Evolutionary conservation across 2,888 invertebrate genomes (phyloP), one percentile per base, ranked within the genome.

Genomic region (Tetramorium bicarinatum): DNA sequence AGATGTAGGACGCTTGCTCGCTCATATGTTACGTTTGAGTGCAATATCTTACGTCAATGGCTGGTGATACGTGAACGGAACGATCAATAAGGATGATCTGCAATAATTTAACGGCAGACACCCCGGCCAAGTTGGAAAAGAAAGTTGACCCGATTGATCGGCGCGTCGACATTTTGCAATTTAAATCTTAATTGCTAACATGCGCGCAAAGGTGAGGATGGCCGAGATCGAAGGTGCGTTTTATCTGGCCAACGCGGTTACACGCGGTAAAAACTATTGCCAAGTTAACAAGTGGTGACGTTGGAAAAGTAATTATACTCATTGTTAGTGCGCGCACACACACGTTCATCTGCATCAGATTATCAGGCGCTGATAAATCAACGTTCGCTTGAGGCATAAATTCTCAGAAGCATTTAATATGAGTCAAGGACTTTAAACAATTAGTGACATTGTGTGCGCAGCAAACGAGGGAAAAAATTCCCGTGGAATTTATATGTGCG

Each of bases 1-100:
- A 85, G 86, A 83, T 87, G 89, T 74, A 13, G 54, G 41, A 52
- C 54, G 62, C 74, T 85, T 77, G 71, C 47, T 54, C 49, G 74
- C 29, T 15, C 47, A 76, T 74, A 77, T 74, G 75, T 47, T 66
- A 25, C 76, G 81, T 87, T 82, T 56, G 18, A 7, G 8, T 47
- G 52, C 59, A 64, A 49, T 64, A 69, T 72, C 62, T 84, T 82
- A 52, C n/a, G 67, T 54, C 11, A 34, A 9, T 25, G 34, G 15
- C 13, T 41, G 29, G 21, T 21, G 64, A 47, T 38, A 49, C 47
- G 6, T 1, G 47, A 15, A 15, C 18, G 71, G n/a, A 44, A 25
- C 25, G n/a, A 34, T 38, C 54, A 11, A 25, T 72, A 56, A 56
- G 6, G 9, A 61, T 59, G 59, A 74, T 44, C 25, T 56, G 41